Conservation (phyloP, 2,113 vertebrate species). For the Elaphurus davidianus region DNA sequence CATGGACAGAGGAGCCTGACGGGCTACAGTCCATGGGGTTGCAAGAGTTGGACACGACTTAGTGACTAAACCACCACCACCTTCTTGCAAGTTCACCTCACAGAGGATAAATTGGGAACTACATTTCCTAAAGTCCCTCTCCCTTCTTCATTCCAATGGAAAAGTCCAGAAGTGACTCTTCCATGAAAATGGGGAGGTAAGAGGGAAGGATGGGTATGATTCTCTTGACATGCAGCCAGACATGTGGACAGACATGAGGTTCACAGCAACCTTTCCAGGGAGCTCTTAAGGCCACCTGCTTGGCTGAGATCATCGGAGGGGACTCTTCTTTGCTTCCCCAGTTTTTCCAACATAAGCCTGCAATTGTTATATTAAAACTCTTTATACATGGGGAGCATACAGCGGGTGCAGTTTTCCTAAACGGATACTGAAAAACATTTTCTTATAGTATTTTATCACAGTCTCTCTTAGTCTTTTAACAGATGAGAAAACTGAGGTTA, state of each 20-base stretch:
- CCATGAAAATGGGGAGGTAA: neutral
- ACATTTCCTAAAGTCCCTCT: neutral
- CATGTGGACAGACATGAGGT: neutral
- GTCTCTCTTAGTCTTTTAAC: neutral
- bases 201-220: neutral
- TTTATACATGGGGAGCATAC: neutral
- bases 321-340: neutral
- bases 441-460: neutral
- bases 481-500: neutral
- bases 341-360: neutral
- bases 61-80: neutral
- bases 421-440: neutral
- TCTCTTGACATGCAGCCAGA: neutral
- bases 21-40: neutral
- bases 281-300: neutral
- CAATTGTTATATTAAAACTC: neutral
- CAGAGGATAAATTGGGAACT: neutral
- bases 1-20: neutral
- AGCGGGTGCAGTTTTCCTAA: neutral
- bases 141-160: neutral
- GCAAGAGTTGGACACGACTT: neutral
- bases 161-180: neutral
- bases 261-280: neutral
- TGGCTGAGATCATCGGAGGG: neutral
- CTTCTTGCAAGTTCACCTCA: neutral